phyloP scores from a whole-genome alignment of 2,113 vertebrate genomes.

The Oreochromis aureus region DNA sequence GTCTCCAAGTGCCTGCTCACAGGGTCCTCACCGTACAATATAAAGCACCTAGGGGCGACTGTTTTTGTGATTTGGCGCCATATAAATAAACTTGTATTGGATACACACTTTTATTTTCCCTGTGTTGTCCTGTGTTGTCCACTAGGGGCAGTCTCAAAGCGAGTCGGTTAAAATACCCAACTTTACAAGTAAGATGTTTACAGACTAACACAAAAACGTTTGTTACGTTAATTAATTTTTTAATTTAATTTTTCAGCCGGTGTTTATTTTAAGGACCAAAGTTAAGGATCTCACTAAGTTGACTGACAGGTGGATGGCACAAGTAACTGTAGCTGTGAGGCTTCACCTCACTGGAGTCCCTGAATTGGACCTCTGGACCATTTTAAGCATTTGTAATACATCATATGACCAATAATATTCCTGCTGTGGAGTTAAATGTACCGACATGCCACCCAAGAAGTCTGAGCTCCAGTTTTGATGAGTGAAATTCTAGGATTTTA shows the following conservation, averaged over 20 bases:
- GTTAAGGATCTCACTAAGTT: rapidly evolving
- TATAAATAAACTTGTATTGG: neutral
- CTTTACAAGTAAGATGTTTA: neutral
- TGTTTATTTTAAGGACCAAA: neutral
- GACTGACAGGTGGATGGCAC: rapidly evolving
- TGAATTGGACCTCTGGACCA: neutral
- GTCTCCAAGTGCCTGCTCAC: neutral
- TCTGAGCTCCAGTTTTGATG: neutral
- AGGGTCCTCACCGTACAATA: neutral
- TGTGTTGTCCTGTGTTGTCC: neutral
- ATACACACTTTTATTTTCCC: neutral
- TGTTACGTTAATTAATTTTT: rapidly evolving
- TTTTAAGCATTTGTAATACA: neutral
- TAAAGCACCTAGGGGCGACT: neutral
- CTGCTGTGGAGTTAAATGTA: neutral
- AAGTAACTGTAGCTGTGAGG: neutral
- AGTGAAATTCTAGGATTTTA: neutral
- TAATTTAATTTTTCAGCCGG: no score
- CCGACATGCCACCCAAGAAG: neutral
- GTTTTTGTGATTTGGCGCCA: no score
- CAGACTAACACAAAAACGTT: neutral
- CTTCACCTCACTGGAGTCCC: neutral
- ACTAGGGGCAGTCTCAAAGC: neutral
- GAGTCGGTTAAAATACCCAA: neutral
- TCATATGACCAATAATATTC: neutral